Conservation (phyloP, 2,113 vertebrate genomes). For the Onychostoma macrolepis region DNA sequence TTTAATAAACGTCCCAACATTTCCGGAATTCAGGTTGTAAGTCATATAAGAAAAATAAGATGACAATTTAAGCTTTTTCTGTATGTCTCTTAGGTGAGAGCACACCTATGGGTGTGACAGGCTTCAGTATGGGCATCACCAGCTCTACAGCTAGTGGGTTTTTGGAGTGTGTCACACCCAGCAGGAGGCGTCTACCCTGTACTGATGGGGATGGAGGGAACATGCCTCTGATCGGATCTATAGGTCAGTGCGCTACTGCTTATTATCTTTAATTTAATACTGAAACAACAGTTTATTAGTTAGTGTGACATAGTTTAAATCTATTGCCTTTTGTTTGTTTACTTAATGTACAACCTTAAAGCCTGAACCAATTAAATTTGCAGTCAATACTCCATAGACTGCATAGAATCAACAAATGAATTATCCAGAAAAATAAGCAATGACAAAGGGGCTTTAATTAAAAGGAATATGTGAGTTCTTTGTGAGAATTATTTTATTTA, state of each 20-base stretch:
- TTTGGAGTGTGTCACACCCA: slow-evolving; percentile 38
- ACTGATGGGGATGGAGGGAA: slow-evolving; percentile 42
- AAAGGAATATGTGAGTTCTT: slow-evolving; percentile 1
- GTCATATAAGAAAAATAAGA: neutral
- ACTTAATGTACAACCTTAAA: neutral
- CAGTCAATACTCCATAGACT: neutral
- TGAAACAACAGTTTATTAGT: neutral
- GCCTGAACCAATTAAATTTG: neutral
- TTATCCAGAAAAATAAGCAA: slow-evolving; percentile 7
- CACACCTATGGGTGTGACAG: slow-evolving; percentile 57
- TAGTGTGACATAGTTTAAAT: neutral
- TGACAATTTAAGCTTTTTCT: neutral
- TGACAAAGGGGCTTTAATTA: slow-evolving; percentile 29
- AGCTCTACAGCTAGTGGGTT: slow-evolving; percentile 53
- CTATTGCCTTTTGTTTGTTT: neutral
- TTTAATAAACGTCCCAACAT: too few relatives aligned
- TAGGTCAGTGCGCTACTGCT: slow-evolving; percentile 41
- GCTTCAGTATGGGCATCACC: slow-evolving; percentile 57
- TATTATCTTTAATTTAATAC: neutral
- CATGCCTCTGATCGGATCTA: slow-evolving; percentile 11
- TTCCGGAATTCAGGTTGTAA: too few relatives aligned
- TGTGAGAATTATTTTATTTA: neutral
- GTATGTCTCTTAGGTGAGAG: slow-evolving; percentile 48
- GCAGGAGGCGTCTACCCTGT: slow-evolving; percentile 33
- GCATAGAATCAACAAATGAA: slow-evolving; percentile 18